Percentiles rank a stretch among this genome's conserved stretches.
Evolutionary conservation across 2,797 vertebrate genomes (phyloP).

Genomic region (Pterois miles): DNA sequence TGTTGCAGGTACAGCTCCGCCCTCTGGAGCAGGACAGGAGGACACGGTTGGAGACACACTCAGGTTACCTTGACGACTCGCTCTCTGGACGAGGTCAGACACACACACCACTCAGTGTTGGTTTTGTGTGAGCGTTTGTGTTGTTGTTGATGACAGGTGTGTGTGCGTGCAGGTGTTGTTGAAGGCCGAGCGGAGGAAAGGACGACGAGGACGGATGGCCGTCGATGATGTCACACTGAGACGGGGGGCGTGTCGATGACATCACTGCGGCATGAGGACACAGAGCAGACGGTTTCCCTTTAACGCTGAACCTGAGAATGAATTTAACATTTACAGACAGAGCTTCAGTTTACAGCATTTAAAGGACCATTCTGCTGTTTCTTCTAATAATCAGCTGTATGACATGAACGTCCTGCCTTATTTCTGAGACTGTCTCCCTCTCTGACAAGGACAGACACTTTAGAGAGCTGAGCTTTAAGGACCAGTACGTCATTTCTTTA

Average conservation of each 20-base stretch:
- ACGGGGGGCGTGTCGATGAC: constrained; percentile 78
- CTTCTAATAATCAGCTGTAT: too few relatives aligned
- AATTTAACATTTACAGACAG: too few relatives aligned
- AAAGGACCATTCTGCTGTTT: too few relatives aligned
- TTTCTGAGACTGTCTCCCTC: too few relatives aligned
- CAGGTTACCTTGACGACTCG: constrained; percentile 83
- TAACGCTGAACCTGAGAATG: too few relatives aligned
- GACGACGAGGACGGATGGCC: constrained; percentile 83
- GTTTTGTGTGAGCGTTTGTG: background rate
- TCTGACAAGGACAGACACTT: too few relatives aligned
- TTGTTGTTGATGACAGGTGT: background rate
- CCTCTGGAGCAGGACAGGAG: constrained; percentile 89
- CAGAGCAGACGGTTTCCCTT: too few relatives aligned
- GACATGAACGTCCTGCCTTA: too few relatives aligned
- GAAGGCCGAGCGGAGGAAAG: constrained; percentile 86
- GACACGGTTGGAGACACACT: constrained; percentile 89
- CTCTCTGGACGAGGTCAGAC: constrained; percentile 86
- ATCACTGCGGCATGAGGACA: constrained; percentile 13
- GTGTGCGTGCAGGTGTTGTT: constrained; percentile 85
- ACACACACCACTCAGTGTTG: background rate
- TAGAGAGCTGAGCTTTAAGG: too few relatives aligned
- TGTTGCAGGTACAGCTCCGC: constrained; percentile 77
- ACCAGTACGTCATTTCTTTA: too few relatives aligned
- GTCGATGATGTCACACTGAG: constrained; percentile 89
- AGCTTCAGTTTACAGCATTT: too few relatives aligned